Evolutionary conservation across 2,113 vertebrate genomes (phyloP).

Genomic region (Echinops telfairi): DNA sequence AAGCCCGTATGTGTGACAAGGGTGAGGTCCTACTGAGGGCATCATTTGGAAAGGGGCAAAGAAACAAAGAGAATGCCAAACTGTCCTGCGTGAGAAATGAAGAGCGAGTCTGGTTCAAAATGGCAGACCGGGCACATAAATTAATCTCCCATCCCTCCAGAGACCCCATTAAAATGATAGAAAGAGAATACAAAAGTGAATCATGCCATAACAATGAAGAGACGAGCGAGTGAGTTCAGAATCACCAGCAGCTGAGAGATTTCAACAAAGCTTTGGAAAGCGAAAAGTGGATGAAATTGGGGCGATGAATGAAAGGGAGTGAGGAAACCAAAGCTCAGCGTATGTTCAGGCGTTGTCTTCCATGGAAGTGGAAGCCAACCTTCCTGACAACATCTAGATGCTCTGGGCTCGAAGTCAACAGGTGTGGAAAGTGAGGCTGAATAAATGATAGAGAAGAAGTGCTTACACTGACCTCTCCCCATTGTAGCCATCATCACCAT

Average conservation of each 20-base stretch:
- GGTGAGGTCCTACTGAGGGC: not conserved
- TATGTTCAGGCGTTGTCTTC: not conserved
- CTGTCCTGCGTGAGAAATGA: not conserved
- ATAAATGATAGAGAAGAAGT: accelerated
- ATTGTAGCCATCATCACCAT: not conserved
- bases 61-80: not conserved
- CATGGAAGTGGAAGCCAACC: not conserved
- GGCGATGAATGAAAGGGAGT: not conserved
- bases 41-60: slow-evolving; percentile 16
- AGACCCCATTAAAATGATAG: not conserved
- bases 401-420: not conserved
- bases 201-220: slow-evolving; percentile 22
- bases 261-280: slow-evolving; percentile 43
- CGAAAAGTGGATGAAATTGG: not conserved
- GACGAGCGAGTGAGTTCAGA: not conserved
- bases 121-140: not conserved
- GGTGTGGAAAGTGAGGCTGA: not conserved
- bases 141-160: not conserved
- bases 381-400: not conserved
- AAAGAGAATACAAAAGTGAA: slow-evolving; percentile 8
- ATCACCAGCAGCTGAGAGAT: slow-evolving; percentile 27
- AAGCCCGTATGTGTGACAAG: not conserved
- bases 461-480: accelerated
- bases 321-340: not conserved
- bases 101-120: slow-evolving; percentile 44